Base-by-base conservation (phyloP, 2,888 invertebrate species). In the Aspidiotus rigidus region DNA sequence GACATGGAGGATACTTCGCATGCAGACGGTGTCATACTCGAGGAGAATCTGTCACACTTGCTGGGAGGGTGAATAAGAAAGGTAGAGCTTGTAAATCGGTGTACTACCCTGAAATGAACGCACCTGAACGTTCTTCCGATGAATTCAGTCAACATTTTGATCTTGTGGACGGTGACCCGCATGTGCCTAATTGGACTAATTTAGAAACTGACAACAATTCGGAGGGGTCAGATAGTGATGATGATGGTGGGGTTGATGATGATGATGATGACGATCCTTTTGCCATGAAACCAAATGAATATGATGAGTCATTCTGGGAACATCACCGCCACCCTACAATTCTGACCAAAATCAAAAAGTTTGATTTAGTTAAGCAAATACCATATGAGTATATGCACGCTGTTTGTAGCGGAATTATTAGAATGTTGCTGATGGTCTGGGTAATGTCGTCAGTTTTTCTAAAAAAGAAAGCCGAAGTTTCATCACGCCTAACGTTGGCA, bases 1-100 rank as follows among this genome's bases (percentile, higher is more conserved):
- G 39, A 17, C 60, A 60, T n/a, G n/a, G 28, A 9, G 60, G 60
- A 15, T 60, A 60, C n/a, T 60, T 60, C 16, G 17, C 60, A 39
- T 60, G 60, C 60, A 16, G 60, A n/a, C 17, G 39, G 7, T 60
- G 60, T 16, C 9, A 7, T n/a, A 60, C 60, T 28, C 8, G 28
- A 60, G 60, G 60, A 11, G n/a, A 60, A 28, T 17, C 8, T 17
- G 39, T 60, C 10, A 60, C 39, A 10, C 60, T 16, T 16, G 9
- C 60, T 10, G 60, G 60, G 39, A 17, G 60, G 7, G 60, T 60
- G 39, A 60, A n/a, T 60, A 60, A 60, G 60, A 28, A 10, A 39
- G 60, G 39, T 28, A n/a, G 16, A 9, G 9, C 39, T 7, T 17
- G 9, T 39, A 60, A 39, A 60, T 10, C 7, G 9, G 16, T 60